Base-by-base conservation (phyloP, 92 coral and sea anemone genomes). In the Phenganax stokvisi region DNA sequence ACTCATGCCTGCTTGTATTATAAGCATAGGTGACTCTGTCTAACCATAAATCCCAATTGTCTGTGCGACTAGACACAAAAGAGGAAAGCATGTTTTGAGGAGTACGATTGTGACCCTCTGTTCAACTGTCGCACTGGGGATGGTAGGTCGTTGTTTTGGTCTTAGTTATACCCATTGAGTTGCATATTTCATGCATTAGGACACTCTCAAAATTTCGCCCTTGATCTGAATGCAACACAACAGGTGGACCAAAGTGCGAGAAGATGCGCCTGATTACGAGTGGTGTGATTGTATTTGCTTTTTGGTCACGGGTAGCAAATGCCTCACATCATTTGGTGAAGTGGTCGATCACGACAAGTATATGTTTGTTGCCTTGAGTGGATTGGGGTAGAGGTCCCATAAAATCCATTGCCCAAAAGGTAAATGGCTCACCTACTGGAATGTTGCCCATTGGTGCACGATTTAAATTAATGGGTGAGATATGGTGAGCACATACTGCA, bases 371-470 rank as follows among this genome's bases (percentile, higher is more conserved):
- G 25, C 25, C 25, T 20, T 20, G 25, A 20, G 25, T 20, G 25
- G 25, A 20, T 20, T 20, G 25, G 25, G 25, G 25, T 20, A 20
- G 25, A 20, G 25, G 25, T 20, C 25, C 25, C 25, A 20, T 20
- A 20, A 20, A 20, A 20, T 20, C 25, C 25, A 20, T 20, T 20
- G 25, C 25, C 25, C 25, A 20, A 20, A 20, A 20, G 25, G 25
- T 20, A 20, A 20, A 20, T 10, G 90, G 88, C 20, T 87, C 80
- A 0, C 88, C 90, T 6, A 84, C 85, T 10, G 56, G 62, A 9
- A 84, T 84, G 47, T 10, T 67, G 9, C 82, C 82, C 25, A 79
- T 6, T 12, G 85, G 90, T 10, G 90, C 90, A 13, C 60, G 63
- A 64, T 86, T 83, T 31, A 72, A 16, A 6, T 85, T 7, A 5